Base-by-base conservation (phyloP, 2,797 vertebrate species). In the Choloepus didactylus region DNA sequence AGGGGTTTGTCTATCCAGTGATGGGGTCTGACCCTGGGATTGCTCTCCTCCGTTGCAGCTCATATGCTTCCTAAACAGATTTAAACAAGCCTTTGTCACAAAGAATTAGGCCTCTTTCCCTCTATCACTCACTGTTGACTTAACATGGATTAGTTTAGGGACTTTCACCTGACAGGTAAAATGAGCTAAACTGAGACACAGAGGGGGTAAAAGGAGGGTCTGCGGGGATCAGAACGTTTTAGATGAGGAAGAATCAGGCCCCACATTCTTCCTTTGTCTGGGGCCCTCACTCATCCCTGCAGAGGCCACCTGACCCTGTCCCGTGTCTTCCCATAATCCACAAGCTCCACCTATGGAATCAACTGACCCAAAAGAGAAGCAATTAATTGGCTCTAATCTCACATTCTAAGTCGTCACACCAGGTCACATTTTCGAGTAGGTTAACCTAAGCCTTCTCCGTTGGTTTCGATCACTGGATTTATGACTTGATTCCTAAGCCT, bases 141-240 rank as follows among this genome's bases (percentile, higher is more conserved):
- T 35, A 62, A 51, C 54, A 46, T 0, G 54, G 69, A 35, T 69
- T 67, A 35, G 25, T 64, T 41, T 49, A 21, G 18, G 29, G 27
- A 12, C 29, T 84, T 75, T 84, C 66, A n/a, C n/a, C 49, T 79
- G n/a, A 77, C 46, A 87, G 25, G 16, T 29, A 80, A 60, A 69
- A 35, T 38, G 90, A 70, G 18, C 21, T 19, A 70, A 60, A 49
- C 64, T 64, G 67, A 73, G 77, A 59, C 87, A 27, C 4, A 2
- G 23, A 59, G 11, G 49, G 3, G 41, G 16, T 5, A 0, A 38
- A 25, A n/a, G 18, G 14, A 35, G 67, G 11, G 3, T 1, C 35
- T 29, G 19, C 1, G 51, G 0, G 38, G 10, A 25, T 38, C 56
- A 19, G 3, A 54, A 41, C 0, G 0, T n/a, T 46, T 23, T 31